A percentile compares a stretch with the other conserved stretches of the same genome.
These are phyloP conservation scores for Oncorhynchus keta DNA, from an alignment of 2,113 vertebrate genomes.

Conservation along the genomic window DNA sequence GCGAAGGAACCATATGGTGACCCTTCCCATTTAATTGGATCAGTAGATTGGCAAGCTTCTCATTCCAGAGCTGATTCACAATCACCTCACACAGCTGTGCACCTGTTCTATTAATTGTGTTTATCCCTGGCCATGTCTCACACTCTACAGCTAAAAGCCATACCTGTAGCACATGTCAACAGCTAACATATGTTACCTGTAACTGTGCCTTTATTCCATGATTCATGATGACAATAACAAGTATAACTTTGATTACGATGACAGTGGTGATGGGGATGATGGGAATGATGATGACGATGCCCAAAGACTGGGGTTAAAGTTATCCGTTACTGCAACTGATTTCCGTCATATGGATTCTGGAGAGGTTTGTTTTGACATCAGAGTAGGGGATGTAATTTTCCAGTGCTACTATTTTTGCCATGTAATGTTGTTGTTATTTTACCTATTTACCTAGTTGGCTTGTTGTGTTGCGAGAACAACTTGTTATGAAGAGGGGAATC, in stretches of 20 bases:
- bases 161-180: background rate
- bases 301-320: background rate
- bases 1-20: slow-evolving; percentile 25
- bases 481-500: too few relatives aligned
- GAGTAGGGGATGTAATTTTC: too few relatives aligned
- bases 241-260: background rate
- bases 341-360: too few relatives aligned
- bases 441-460: too few relatives aligned
- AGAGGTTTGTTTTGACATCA: too few relatives aligned
- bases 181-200: background rate
- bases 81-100: slow-evolving; percentile 29
- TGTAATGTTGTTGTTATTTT: too few relatives aligned
- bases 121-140: slow-evolving; percentile 6
- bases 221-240: background rate
- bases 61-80: slow-evolving; percentile 18
- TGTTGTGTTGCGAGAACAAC: too few relatives aligned
- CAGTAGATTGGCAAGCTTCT: slow-evolving; percentile 14
- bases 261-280: background rate
- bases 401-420: too few relatives aligned
- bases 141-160: background rate
- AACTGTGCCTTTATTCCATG: background rate
- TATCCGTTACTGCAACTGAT: too few relatives aligned
- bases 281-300: background rate
- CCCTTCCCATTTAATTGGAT: slow-evolving; percentile 23
- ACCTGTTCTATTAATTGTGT: slow-evolving; percentile 28